These are phyloP conservation scores for Drosophila subobscura DNA, from an alignment of 1,140 invertebrate genomes.

Conservation along the genomic window DNA sequence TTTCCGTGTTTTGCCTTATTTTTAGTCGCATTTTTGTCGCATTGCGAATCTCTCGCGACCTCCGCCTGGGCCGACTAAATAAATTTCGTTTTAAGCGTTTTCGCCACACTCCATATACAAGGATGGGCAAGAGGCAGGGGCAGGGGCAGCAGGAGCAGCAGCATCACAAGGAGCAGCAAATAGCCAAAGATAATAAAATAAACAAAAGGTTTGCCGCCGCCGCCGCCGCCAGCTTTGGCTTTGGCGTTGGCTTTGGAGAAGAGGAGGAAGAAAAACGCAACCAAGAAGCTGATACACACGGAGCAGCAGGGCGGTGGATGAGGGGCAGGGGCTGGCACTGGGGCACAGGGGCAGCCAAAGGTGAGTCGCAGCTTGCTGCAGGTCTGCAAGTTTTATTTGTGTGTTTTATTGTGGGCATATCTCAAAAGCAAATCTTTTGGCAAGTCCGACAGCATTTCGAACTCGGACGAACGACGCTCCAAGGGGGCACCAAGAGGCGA, in stretches of 20 bases:
- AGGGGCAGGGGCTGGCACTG: slow-evolving; percentile 2
- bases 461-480: slow-evolving; percentile 36
- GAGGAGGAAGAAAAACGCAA: slow-evolving; percentile 61
- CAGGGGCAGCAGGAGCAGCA: slow-evolving; percentile 20
- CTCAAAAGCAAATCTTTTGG: slow-evolving; percentile 77
- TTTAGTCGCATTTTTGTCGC: slow-evolving; percentile 79
- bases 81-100: slow-evolving; percentile 80
- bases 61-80: slow-evolving; percentile 73
- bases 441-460: slow-evolving; percentile 63
- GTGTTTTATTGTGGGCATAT: slow-evolving; percentile 81
- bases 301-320: neutral
- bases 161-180: slow-evolving; percentile 57
- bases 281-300: slow-evolving; percentile 53
- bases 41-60: slow-evolving; percentile 69
- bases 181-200: slow-evolving; percentile 82
- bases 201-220: slow-evolving; percentile 76
- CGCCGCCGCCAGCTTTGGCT: slow-evolving; percentile 36
- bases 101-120: slow-evolving; percentile 81
- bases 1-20: slow-evolving; percentile 60
- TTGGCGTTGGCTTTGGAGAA: slow-evolving; percentile 9
- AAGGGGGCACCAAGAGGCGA: slow-evolving; percentile 36
- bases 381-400: slow-evolving; percentile 79
- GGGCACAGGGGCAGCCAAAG: slow-evolving; percentile 37
- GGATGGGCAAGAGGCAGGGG: slow-evolving; percentile 18
- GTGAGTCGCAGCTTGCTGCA: slow-evolving; percentile 74